Evolutionary conservation across 1,140 invertebrate genomes (phyloP).

Genomic region (Drosophila rufa): DNA sequence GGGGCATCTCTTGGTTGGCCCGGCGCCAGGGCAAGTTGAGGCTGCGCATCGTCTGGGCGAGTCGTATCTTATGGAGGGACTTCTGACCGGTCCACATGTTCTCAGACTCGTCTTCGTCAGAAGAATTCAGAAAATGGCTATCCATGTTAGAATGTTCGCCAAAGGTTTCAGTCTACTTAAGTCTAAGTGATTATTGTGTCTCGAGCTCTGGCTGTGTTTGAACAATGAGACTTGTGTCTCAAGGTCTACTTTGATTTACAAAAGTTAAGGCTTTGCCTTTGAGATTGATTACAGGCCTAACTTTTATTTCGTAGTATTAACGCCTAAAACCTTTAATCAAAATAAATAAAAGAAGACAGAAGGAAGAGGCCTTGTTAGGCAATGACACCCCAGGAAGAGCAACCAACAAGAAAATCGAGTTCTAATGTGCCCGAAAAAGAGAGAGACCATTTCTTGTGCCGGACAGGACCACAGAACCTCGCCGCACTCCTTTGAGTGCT

Average conservation of each 20-base stretch:
- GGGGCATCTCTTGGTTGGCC: not conserved
- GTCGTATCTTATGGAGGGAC: no score
- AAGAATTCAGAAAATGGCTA: no score
- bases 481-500: not conserved
- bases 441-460: not conserved
- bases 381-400: not conserved
- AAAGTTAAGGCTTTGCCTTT: no score
- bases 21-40: not conserved
- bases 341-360: no score
- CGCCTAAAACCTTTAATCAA: no score
- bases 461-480: not conserved
- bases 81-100: not conserved
- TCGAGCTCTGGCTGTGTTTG: no score
- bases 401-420: slow-evolving; percentile 7
- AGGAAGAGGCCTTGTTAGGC: not conserved
- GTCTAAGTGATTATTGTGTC: no score
- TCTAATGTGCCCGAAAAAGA: not conserved
- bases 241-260: no score
- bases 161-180: no score
- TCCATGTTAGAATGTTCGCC: not conserved
- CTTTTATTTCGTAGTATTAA: no score
- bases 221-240: no score
- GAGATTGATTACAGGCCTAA: no score
- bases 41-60: not conserved
- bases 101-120: not conserved